Base-by-base conservation (phyloP, 2,888 invertebrate species). In the Drosophila leonis region DNA sequence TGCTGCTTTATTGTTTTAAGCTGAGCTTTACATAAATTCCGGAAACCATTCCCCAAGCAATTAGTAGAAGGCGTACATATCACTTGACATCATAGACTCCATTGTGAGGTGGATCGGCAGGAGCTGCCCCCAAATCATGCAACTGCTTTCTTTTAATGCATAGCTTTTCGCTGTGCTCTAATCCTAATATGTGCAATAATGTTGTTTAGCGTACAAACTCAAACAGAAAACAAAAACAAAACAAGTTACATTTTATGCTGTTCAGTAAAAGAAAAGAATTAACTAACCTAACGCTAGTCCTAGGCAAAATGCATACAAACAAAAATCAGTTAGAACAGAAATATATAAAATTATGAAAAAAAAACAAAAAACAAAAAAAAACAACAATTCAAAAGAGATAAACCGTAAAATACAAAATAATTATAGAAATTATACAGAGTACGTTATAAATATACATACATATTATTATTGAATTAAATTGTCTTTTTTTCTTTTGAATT, bases 141-240 rank as follows among this genome's bases (percentile, higher is more conserved):
- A 20, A 57, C 20, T 60, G 63, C 61, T 64, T 73, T 72, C 41
- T 65, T 78, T 24, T 69, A 60, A 54, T 20, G 64, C 72, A 82
- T 64, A 57, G 69, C 44, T 60, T 57, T 55, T 62, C 55, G 70
- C 75, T 81, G 62, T 87, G 74, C 65, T 67, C 42, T 78, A 70
- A 84, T 84, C 82, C 75, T 82, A 83, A 72, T 33, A 83, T 86
- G 89, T 89, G 84, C 87, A 89, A 87, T 87, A 89, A 74, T 81
- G 82, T 75, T 75, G 55, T 72, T 65, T 69, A 73, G 68, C 67
- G 77, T 76, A 80, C 52, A 78, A 65, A 71, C 62, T 39, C 48
- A 61, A 62, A 69, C 51, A 66, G 54, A 55, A 68, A 35, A 2
- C n/a, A 27, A 72, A 39, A 46, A 55, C 52, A 42, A 62, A 31